Conservation (phyloP, 2,888 invertebrate genomes). For the Lasioglossum pauxillum region DNA sequence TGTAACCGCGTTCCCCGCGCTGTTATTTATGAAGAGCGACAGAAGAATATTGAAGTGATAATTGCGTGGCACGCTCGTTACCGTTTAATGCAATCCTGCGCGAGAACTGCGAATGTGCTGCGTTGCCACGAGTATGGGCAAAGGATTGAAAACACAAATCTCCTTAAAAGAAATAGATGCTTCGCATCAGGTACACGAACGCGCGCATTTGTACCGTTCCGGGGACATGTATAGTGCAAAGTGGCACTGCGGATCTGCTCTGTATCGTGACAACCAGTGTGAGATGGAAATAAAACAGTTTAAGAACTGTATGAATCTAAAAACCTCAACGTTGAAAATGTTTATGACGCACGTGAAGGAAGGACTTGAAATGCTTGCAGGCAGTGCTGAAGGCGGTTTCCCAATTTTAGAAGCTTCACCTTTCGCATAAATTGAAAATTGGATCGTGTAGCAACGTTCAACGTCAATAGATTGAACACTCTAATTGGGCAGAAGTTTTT, state of each 20-base stretch:
- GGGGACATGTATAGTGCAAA: background rate
- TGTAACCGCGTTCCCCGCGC: background rate
- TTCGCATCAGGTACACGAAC: background rate
- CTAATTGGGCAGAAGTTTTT: too few species aligned
- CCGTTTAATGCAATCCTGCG: background rate
- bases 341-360: background rate
- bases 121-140: background rate
- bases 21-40: background rate
- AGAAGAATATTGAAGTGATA: constrained; percentile 1
- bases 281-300: background rate
- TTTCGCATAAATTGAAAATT: too few species aligned
- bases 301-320: background rate
- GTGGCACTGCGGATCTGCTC: background rate
- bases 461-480: too few species aligned
- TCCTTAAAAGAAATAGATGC: background rate
- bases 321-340: too few species aligned
- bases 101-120: background rate
- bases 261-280: background rate
- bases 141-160: background rate
- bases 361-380: background rate
- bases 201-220: background rate
- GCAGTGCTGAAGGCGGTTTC: too few species aligned
- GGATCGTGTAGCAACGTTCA: too few species aligned
- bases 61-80: background rate
- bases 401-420: background rate